Conservation (phyloP, 2,888 invertebrate genomes). For the Campoletis raptor region DNA sequence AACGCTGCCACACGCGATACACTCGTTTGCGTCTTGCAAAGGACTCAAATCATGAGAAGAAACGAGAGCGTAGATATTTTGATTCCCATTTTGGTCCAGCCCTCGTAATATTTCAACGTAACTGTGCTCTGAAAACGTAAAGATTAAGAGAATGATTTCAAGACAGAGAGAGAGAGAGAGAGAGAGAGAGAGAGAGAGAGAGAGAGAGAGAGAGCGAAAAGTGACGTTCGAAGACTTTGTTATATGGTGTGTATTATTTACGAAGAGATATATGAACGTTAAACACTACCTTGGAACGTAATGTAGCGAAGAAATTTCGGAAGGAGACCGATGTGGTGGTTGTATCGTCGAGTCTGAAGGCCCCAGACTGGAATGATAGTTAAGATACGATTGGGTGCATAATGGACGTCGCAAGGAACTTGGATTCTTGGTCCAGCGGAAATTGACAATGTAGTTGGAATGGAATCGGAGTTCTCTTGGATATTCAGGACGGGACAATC, state of each 20-base stretch:
- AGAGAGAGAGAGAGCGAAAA: neutral
- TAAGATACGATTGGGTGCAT: slow-evolving; percentile 3
- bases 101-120: slow-evolving; percentile 18
- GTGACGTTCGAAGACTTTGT: slow-evolving; percentile 20
- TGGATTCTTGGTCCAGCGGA: slow-evolving; percentile 12
- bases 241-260: slow-evolving; percentile 28
- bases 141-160: slow-evolving; percentile 33
- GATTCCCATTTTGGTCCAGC: slow-evolving; percentile 51
- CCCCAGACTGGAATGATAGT: slow-evolving; percentile 7
- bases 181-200: neutral
- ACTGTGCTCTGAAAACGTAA: slow-evolving; percentile 19
- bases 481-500: slow-evolving; percentile 30
- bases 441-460: slow-evolving; percentile 1
- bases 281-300: slow-evolving; percentile 47
- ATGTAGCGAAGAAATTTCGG: slow-evolving; percentile 11
- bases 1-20: slow-evolving; percentile 49
- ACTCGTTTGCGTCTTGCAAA: slow-evolving; percentile 48
- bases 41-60: slow-evolving; percentile 21
- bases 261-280: slow-evolving; percentile 44
- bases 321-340: slow-evolving; percentile 8
- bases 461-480: slow-evolving; percentile 35
- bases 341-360: neutral
- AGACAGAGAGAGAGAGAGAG: neutral
- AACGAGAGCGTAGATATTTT: slow-evolving; percentile 37
- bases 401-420: slow-evolving; percentile 11